These are phyloP conservation scores for Miltochrista miniata DNA, from an alignment of 2,888 invertebrate genomes.

Conservation along the genomic window DNA sequence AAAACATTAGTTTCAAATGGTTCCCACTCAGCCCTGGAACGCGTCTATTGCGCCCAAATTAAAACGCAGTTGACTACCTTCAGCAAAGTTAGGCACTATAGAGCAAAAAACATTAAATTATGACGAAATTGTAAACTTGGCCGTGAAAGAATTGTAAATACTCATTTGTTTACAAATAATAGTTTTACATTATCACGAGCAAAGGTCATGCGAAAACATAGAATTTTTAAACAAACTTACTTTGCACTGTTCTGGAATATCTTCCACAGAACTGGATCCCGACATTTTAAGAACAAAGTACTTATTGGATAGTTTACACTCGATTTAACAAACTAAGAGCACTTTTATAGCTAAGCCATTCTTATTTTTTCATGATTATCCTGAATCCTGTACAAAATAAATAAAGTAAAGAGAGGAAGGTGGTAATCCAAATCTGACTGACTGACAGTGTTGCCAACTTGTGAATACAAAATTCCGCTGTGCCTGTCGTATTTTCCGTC, in stretches of 20 bases:
- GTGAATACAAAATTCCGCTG: too few species aligned
- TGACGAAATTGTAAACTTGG: constrained; percentile 31
- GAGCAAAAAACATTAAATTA: constrained; percentile 2
- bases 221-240: constrained; percentile 48
- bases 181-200: constrained; percentile 18
- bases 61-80: neutral
- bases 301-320: constrained; percentile 11
- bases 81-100: neutral
- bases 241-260: constrained; percentile 72
- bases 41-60: constrained; percentile 2
- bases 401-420: constrained; percentile 38
- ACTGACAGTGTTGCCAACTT: too few species aligned
- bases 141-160: constrained; percentile 15
- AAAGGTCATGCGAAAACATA: constrained; percentile 49
- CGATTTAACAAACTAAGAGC: constrained; percentile 12
- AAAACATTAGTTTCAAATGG: too few species aligned
- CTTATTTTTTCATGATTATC: constrained; percentile 36
- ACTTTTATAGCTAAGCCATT: constrained; percentile 46
- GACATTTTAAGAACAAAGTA: constrained; percentile 55
- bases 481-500: too few species aligned
- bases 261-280: constrained; percentile 68
- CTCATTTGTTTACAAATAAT: constrained; percentile 33
- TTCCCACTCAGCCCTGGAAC: neutral
- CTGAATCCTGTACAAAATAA: constrained; percentile 45
- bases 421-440: too few species aligned